phyloP scores from a whole-genome alignment of 2,113 vertebrate genomes.

The Mola mola region DNA sequence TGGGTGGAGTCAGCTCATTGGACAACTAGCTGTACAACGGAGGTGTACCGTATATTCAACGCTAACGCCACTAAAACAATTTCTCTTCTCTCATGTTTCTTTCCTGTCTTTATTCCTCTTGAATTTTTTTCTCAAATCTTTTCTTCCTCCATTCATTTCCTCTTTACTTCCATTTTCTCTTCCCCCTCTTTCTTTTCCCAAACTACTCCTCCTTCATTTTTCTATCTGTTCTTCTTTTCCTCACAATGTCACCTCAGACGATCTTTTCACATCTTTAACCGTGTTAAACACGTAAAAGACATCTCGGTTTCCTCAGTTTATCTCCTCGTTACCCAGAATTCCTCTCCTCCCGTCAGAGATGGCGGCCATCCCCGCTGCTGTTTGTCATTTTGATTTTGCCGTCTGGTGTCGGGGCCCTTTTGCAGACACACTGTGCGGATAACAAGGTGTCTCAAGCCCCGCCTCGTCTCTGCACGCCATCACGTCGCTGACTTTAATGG shows the following conservation, averaged over 20 bases:
- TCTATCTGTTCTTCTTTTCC: not conserved
- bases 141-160: not conserved
- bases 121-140: not conserved
- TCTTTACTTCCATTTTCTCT: not conserved
- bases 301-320: not conserved
- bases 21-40: no score
- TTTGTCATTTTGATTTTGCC: conserved; percentile 62
- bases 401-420: conserved; percentile 56
- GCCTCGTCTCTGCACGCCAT: conserved; percentile 30
- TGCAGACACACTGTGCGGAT: conserved; percentile 41
- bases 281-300: no score
- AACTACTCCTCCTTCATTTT: not conserved
- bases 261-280: no score
- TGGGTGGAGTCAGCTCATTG: no score
- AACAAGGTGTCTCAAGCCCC: conserved; percentile 48
- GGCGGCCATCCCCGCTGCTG: conserved; percentile 29
- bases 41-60: no score
- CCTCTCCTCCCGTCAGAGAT: conserved; percentile 52
- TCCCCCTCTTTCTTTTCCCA: not conserved
- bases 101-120: not conserved
- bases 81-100: not conserved
- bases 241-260: no score
- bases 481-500: conserved; percentile 14
- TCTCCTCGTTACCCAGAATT: conserved; percentile 8
- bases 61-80: no score